A percentile compares a stretch with the other conserved stretches of the same genome.
Conservation (phyloP, 2,113 vertebrate species). For the Romanogobio albipinnatus region DNA sequence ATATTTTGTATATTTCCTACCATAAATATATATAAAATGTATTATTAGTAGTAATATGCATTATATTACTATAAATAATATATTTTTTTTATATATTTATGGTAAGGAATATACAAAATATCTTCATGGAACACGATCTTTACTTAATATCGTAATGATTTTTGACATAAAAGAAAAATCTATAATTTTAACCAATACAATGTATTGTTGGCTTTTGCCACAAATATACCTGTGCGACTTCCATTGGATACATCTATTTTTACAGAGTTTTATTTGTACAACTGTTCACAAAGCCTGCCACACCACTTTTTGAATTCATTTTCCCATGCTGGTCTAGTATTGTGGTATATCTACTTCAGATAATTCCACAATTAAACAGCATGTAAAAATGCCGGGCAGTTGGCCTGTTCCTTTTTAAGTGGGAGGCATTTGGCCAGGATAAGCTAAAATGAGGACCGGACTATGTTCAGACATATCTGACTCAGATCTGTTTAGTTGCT, state of each 20-base stretch:
- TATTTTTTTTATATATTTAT: too few relatives aligned
- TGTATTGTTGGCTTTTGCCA: too few relatives aligned
- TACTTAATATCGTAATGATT: too few relatives aligned
- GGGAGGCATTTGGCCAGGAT: background rate
- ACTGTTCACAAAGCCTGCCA: background rate
- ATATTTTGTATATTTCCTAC: too few relatives aligned
- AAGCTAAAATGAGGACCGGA: background rate
- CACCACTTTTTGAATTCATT: background rate
- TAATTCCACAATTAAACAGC: background rate
- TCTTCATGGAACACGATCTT: too few relatives aligned
- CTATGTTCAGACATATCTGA: background rate
- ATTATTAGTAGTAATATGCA: too few relatives aligned
- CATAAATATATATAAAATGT: too few relatives aligned
- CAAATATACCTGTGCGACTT: background rate
- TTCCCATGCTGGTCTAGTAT: background rate
- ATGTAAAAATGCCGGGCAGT: background rate
- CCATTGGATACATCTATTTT: background rate
- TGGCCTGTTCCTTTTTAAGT: background rate
- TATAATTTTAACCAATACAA: too few relatives aligned
- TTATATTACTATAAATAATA: too few relatives aligned
- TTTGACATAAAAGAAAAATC: too few relatives aligned
- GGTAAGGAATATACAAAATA: too few relatives aligned
- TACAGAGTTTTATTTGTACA: background rate
- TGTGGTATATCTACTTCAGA: background rate
- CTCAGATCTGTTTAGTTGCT: background rate